Evolutionary conservation across 1,140 invertebrate species (phyloP).

Genomic region (Aphelinus certus): DNA sequence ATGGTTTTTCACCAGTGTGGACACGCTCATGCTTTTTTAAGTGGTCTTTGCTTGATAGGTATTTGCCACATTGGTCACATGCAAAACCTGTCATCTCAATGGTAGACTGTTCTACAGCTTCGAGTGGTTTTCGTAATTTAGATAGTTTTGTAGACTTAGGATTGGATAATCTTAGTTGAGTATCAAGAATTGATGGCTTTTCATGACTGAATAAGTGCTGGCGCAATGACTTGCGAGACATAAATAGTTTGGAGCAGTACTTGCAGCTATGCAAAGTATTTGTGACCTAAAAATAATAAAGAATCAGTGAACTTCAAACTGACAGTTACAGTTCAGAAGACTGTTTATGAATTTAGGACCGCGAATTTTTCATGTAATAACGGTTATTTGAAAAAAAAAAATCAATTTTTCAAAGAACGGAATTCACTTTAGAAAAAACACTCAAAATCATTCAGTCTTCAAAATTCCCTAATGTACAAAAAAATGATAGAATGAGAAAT

Average conservation of each 20-base stretch:
- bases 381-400: no score
- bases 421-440: no score
- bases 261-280: conserved; percentile 58
- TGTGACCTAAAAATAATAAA: neutral
- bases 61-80: conserved; percentile 81
- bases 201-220: conserved; percentile 47
- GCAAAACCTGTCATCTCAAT: conserved; percentile 70
- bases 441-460: no score
- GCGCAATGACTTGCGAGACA: conserved; percentile 55
- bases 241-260: conserved; percentile 69
- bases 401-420: no score
- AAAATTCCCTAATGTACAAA: no score
- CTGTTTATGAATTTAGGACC: no score
- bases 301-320: no score
- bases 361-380: no score
- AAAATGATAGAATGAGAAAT: neutral
- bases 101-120: conserved; percentile 67
- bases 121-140: conserved; percentile 55
- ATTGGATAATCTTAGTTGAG: conserved; percentile 63
- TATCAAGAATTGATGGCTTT: conserved; percentile 57
- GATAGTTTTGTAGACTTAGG: conserved; percentile 54
- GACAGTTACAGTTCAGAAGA: no score
- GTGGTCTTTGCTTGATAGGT: conserved; percentile 76
- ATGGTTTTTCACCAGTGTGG: conserved; percentile 78
- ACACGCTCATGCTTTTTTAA: conserved; percentile 77